Conservation (phyloP, 2,888 invertebrate species). For the Anthophora plumipes region DNA sequence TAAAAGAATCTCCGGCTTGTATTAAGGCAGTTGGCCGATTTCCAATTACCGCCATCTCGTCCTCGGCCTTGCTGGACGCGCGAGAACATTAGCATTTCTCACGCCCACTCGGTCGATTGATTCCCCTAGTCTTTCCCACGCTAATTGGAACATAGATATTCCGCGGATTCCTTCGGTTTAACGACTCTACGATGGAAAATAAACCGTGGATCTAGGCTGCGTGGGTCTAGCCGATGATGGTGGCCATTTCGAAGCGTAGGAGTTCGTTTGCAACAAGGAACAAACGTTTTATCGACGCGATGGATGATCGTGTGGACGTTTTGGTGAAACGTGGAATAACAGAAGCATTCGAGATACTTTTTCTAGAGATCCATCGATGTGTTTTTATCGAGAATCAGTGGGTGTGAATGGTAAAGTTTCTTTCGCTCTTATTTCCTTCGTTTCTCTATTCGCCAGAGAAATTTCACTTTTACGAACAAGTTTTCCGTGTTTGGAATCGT, state of each 20-base stretch:
- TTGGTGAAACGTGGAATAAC: neutral
- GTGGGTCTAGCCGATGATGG: neutral
- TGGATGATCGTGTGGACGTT: neutral
- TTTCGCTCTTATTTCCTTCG: no score
- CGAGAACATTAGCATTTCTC: slow-evolving; percentile 34
- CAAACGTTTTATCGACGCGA: neutral
- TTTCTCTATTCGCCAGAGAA: neutral
- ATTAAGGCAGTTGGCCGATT: slow-evolving; percentile 45
- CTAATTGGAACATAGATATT: slow-evolving; percentile 20
- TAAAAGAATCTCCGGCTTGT: slow-evolving; percentile 49
- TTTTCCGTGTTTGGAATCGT: neutral
- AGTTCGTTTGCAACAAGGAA: neutral
- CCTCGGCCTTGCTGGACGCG: slow-evolving; percentile 50
- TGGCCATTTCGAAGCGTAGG: neutral
- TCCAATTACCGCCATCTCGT: slow-evolving; percentile 51
- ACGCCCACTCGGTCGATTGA: slow-evolving; percentile 18
- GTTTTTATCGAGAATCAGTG: neutral
- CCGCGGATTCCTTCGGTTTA: neutral
- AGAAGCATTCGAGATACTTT: neutral
- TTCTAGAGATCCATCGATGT: neutral
- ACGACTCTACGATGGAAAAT: neutral
- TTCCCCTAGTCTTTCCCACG: neutral
- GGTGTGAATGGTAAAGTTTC: no score
- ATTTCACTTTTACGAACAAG: neutral
- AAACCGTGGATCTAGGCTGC: neutral